Percentiles rank a stretch among this genome's conserved stretches.
Evolutionary conservation across 2,113 vertebrate genomes (phyloP).

Genomic region (Carlito syrichta): DNA sequence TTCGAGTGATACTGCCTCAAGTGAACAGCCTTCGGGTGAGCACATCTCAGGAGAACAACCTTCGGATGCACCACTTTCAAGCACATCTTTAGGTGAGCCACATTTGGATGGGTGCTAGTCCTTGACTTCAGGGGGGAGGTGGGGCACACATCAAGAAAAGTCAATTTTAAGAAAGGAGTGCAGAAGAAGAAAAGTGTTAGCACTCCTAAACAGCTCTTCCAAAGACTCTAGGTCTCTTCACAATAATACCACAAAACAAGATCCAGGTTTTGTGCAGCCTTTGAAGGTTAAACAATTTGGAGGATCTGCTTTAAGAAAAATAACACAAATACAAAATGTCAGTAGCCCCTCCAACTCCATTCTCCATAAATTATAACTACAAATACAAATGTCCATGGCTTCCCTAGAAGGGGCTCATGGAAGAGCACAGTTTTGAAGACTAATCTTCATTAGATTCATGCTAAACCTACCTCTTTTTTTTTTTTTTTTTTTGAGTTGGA

Average conservation of each 20-base stretch:
- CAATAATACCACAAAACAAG: neutral
- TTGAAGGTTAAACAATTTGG: neutral
- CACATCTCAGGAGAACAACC: neutral
- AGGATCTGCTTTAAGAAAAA: slow-evolving; percentile 4
- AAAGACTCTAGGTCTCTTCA: neutral
- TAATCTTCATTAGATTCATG: neutral
- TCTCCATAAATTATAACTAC: neutral
- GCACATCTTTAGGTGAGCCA: slow-evolving; percentile 22
- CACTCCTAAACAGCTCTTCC: neutral
- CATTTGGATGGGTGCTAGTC: neutral
- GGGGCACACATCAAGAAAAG: neutral
- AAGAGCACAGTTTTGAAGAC: neutral
- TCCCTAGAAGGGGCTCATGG: neutral
- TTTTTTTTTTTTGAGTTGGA: too few species aligned
- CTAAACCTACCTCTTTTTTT: neutral
- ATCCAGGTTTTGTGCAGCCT: neutral
- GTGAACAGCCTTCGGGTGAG: neutral
- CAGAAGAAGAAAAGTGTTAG: slow-evolving; percentile 2
- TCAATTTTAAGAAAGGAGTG: neutral
- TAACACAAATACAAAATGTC: slow-evolving; percentile 25
- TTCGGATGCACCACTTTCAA: neutral
- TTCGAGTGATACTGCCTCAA: neutral
- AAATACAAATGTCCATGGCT: neutral
- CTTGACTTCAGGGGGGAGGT: neutral
- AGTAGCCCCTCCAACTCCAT: neutral